Conservation (phyloP, 1,140 invertebrate species). For the Palaemon carinicauda region DNA sequence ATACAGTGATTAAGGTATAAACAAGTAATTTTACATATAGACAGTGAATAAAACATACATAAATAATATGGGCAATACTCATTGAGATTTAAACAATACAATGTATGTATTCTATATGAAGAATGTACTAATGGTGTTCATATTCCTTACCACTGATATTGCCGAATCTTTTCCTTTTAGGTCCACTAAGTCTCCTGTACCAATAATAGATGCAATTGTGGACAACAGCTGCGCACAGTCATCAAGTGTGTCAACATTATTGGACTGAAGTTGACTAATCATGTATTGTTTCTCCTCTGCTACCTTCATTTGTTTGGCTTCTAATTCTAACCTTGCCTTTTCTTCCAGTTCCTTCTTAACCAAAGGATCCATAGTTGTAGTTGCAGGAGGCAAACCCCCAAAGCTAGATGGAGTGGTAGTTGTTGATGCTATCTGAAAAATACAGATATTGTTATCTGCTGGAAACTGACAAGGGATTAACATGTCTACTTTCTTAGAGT, state of each 20-base stretch:
- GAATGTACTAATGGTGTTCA: no score
- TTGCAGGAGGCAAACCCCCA: no score
- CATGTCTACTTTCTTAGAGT: no score
- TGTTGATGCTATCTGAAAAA: no score
- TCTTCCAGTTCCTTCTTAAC: neutral
- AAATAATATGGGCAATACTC: neutral
- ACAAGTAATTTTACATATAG: no score
- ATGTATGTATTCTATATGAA: neutral
- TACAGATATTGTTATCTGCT: no score
- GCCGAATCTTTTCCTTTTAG: neutral
- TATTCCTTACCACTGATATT: neutral
- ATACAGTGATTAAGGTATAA: no score
- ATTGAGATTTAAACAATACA: neutral
- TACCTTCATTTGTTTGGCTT: neutral
- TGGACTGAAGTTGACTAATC: neutral
- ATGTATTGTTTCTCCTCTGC: neutral
- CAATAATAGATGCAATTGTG: neutral
- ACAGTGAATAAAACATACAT: no score
- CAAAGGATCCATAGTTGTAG: conserved; percentile 10
- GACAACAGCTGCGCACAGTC: conserved; percentile 1
- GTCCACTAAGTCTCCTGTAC: neutral
- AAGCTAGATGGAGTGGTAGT: no score
- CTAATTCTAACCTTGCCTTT: neutral
- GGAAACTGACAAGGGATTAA: no score
- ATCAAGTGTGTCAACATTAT: neutral